These are phyloP conservation scores for Anguilla megastoma DNA, from an alignment of 2,797 vertebrate species.

Conservation along the genomic window DNA sequence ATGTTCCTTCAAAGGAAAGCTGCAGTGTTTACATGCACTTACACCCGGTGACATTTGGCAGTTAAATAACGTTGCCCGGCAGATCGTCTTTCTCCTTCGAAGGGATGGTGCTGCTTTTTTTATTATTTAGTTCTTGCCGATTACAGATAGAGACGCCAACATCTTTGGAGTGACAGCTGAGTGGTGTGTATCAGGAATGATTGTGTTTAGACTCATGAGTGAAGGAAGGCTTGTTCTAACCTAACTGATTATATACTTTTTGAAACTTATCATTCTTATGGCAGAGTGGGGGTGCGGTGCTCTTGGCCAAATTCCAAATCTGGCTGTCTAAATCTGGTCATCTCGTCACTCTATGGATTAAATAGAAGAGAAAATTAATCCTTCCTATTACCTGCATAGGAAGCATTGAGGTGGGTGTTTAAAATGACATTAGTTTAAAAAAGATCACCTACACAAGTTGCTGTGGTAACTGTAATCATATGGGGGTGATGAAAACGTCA, in stretches of 20 bases:
- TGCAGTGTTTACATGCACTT: not conserved
- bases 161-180: conserved; percentile 4
- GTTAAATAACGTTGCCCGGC: not conserved
- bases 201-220: not conserved
- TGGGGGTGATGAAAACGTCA: too few relatives aligned
- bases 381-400: not conserved
- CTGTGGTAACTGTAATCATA: too few relatives aligned
- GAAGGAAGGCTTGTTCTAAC: too few relatives aligned
- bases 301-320: not conserved
- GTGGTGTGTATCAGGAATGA: not conserved
- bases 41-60: not conserved
- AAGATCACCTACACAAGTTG: too few relatives aligned
- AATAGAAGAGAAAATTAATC: not conserved
- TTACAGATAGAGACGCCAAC: conserved; percentile 2
- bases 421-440: not conserved
- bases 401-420: not conserved
- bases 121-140: not conserved
- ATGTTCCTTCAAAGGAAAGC: not conserved
- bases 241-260: not conserved
- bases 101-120: not conserved
- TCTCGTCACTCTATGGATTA: not conserved
- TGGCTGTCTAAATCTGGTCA: not conserved
- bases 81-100: not conserved
- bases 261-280: not conserved
- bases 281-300: not conserved